These are phyloP conservation scores for Crotalus adamanteus DNA, from an alignment of 2,797 vertebrate genomes.

Conservation along the genomic window DNA sequence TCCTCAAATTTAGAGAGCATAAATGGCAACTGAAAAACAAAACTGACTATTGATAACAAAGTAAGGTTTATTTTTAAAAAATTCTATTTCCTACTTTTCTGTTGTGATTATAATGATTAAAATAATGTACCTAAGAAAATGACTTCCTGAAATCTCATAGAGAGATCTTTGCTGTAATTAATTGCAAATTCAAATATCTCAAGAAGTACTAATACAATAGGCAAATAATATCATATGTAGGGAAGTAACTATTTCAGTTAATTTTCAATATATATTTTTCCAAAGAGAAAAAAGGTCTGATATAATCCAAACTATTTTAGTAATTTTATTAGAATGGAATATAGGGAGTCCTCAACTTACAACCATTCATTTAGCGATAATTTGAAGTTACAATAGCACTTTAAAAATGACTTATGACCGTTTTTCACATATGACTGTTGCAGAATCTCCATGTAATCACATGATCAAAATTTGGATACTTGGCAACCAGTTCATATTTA, in stretches of 20 bases:
- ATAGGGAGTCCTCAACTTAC: too few relatives aligned
- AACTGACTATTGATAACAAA: background rate
- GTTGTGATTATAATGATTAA: background rate
- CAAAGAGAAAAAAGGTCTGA: too few relatives aligned
- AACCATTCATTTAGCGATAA: too few relatives aligned
- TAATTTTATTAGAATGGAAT: background rate
- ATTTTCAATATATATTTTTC: background rate
- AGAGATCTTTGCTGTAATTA: background rate
- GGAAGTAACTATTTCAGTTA: background rate
- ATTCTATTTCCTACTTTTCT: background rate
- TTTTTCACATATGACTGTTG: too few relatives aligned
- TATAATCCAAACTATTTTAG: background rate
- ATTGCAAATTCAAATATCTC: background rate
- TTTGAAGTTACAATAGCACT: too few relatives aligned
- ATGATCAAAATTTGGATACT: too few relatives aligned
- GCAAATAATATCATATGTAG: background rate
- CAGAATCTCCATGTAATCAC: too few relatives aligned
- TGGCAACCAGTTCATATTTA: too few relatives aligned
- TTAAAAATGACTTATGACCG: too few relatives aligned
- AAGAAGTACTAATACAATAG: background rate
- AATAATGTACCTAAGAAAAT: background rate
- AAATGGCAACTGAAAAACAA: slow-evolving; percentile 73
- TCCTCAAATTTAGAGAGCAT: slow-evolving; percentile 69
- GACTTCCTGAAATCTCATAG: background rate
- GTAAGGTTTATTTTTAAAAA: background rate